Evolutionary conservation across 2,797 vertebrate species (phyloP).

Genomic region (Channallabes apus): DNA sequence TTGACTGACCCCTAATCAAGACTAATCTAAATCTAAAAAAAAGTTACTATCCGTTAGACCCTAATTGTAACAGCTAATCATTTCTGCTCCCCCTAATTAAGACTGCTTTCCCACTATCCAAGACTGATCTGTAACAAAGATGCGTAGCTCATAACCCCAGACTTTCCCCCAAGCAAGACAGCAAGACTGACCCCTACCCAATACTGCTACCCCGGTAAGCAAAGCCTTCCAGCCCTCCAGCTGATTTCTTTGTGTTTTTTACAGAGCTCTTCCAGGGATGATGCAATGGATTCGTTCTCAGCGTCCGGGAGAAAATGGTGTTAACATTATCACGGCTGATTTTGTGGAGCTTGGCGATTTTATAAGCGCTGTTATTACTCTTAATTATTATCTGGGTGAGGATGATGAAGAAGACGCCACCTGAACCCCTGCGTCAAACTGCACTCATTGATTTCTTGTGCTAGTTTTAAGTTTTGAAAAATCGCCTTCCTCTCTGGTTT

Average conservation of each 20-base stretch:
- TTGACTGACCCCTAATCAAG: background rate
- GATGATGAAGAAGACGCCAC: conserved; percentile 88
- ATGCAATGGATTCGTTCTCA: conserved; percentile 96
- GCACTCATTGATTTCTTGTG: background rate
- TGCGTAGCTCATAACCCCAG: background rate
- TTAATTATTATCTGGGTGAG: conserved; percentile 92
- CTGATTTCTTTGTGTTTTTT: conserved; percentile 26
- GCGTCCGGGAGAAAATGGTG: conserved; percentile 91
- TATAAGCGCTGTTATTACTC: conserved; percentile 95
- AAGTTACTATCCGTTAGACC: no score
- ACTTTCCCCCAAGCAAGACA: background rate
- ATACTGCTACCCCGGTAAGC: background rate
- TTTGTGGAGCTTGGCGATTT: conserved; percentile 99
- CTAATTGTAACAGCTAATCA: background rate
- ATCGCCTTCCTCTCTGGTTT: conserved; percentile 64
- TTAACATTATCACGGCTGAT: conserved; percentile 97
- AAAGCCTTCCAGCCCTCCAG: no score
- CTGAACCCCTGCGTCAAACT: conserved; percentile 63
- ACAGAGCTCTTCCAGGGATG: conserved; percentile 93
- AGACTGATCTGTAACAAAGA: background rate
- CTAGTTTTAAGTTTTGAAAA: conserved; percentile 16
- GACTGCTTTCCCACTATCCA: background rate
- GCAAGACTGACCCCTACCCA: background rate
- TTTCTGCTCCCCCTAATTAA: background rate
- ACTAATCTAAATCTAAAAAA: background rate